Evolutionary conservation across 2,888 invertebrate genomes (phyloP).

Genomic region (Acheta domesticus): DNA sequence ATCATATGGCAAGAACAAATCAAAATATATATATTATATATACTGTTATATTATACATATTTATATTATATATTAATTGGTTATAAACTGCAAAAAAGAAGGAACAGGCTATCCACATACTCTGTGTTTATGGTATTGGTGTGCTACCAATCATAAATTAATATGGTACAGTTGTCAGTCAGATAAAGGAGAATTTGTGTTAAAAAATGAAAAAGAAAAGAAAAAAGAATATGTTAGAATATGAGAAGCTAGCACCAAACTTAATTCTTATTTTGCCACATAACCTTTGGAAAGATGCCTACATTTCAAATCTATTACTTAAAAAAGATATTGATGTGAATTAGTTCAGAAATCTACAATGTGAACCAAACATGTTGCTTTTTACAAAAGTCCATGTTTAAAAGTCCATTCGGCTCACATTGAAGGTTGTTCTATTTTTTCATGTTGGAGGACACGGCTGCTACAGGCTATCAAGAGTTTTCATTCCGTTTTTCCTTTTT

Average conservation of each 20-base stretch:
- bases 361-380: slow-evolving; percentile 18
- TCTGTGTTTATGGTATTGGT: slow-evolving; percentile 28
- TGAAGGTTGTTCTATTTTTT: slow-evolving; percentile 7
- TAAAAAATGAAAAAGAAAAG: not conserved
- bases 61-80: slow-evolving; percentile 33
- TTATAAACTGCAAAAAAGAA: slow-evolving; percentile 34
- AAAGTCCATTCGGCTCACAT: slow-evolving; percentile 3
- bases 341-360: slow-evolving; percentile 2
- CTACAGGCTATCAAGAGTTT: slow-evolving; percentile 18
- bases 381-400: slow-evolving; percentile 1
- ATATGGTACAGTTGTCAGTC: slow-evolving; percentile 21
- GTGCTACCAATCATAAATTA: slow-evolving; percentile 26
- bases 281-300: slow-evolving; percentile 18
- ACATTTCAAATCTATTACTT: slow-evolving; percentile 7
- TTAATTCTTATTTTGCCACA: slow-evolving; percentile 10
- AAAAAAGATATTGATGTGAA: slow-evolving; percentile 18
- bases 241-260: slow-evolving; percentile 18
- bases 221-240: not conserved
- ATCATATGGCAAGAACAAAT: slow-evolving; percentile 32
- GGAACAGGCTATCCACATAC: slow-evolving; percentile 33
- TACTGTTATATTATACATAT: slow-evolving; percentile 32
- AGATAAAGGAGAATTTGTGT: slow-evolving; percentile 21
- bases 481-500: not conserved
- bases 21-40: slow-evolving; percentile 32
- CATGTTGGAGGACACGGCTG: slow-evolving; percentile 18